Base-by-base conservation (phyloP, 2,797 vertebrate species). In the Avahi laniger region DNA sequence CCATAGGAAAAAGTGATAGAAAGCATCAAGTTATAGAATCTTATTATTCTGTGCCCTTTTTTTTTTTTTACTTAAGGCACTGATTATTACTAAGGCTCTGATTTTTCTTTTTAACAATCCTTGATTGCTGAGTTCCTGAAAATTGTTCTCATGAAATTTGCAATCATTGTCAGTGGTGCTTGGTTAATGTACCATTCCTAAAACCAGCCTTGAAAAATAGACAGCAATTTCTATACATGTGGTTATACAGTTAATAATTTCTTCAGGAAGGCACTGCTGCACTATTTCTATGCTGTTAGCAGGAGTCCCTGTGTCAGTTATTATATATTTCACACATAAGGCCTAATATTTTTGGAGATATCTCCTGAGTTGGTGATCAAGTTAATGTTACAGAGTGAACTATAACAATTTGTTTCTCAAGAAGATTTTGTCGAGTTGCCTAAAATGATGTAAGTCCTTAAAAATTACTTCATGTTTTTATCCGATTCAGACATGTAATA, bases 381-480 rank as follows among this genome's bases (percentile, higher is more conserved):
- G 28, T 50, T 72, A 93, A 95, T 33, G 17, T 20, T 86, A 78
- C 15, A 72, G 83, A 41, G 10, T 52, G 41, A 95, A 75, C 38
- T 79, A 3, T 35, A 94, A 83, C 28, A 87, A 46, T 70, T 33
- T 89, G 63, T 93, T n/a, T n/a, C 83, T 93, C 69, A 67, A 89
- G 38, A 88, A 93, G 75, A 50, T 87, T 52, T 35, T 67, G 24
- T 63, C 57, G 57, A 63, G 86, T 88, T 93, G 43, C 59, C 41
- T 90, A 59, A 96, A 93, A 93, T 93, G 88, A 80, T 67, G 46
- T 87, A 94, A 90, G n/a, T 61, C 20, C 14, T 84, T 80, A 65
- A 94, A 91, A 93, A 96, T 81, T 70, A 69, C 30, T 85, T 91
- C 17, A 35, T 75, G 38, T 82, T 91, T 93, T 84, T 88, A 76